Evolutionary conservation across 2,113 vertebrate genomes (phyloP).

Genomic region (Eira barbara): DNA sequence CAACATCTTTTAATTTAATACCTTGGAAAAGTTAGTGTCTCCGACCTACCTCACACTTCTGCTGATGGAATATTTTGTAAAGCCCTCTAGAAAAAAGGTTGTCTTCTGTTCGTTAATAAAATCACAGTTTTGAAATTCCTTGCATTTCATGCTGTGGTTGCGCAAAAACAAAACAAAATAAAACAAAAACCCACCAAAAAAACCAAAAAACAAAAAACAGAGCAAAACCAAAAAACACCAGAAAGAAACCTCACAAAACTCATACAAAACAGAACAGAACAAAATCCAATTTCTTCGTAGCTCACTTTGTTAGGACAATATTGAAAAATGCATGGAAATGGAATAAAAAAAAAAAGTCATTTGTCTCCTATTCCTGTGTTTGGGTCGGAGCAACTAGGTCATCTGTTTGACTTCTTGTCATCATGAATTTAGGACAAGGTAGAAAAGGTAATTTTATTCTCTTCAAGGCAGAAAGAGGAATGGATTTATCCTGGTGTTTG

Average conservation of each 20-base stretch:
- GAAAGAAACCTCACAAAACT: background rate
- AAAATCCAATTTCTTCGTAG: background rate
- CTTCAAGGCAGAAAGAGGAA: background rate
- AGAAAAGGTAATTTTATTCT: background rate
- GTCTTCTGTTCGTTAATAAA: conserved; percentile 50
- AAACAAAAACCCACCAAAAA: background rate
- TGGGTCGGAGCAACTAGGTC: background rate
- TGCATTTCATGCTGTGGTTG: background rate
- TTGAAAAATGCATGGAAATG: background rate
- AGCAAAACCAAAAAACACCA: background rate
- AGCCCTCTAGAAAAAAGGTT: conserved; percentile 16
- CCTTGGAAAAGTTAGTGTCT: conserved; percentile 85
- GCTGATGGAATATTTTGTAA: conserved; percentile 83
- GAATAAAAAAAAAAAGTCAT: background rate
- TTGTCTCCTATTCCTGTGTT: background rate
- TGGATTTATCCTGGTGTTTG: background rate
- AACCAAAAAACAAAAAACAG: background rate
- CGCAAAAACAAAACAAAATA: background rate
- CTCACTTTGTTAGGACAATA: background rate
- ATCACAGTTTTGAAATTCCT: conserved; percentile 45
- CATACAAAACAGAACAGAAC: background rate
- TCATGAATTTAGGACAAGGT: background rate
- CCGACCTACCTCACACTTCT: conserved; percentile 79
- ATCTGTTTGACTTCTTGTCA: background rate
- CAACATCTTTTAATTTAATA: conserved; percentile 90